Percentiles rank a stretch among this genome's conserved stretches.
Evolutionary conservation across 2,113 vertebrate species (phyloP).

Genomic region (Ranitomeya variabilis): DNA sequence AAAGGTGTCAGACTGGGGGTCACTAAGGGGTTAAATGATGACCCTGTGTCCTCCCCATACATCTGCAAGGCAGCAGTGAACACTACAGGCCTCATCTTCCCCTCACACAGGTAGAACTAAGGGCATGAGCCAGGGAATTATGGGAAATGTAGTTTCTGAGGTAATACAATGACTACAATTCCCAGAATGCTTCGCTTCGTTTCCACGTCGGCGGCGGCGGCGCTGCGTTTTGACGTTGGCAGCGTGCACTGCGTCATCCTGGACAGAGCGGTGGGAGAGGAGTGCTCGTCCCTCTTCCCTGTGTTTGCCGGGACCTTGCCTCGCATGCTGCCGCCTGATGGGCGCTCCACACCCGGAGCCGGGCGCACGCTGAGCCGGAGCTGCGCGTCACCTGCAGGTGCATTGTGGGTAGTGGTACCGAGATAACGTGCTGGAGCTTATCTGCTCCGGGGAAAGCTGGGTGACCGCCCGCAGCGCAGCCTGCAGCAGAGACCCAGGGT

Average conservation of each 20-base stretch:
- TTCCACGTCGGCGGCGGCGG: not conserved
- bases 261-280: not conserved
- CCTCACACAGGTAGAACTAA: no score
- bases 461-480: not conserved
- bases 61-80: no score
- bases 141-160: not conserved
- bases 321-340: conserved; percentile 19
- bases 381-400: not conserved
- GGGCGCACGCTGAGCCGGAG: conserved; percentile 13
- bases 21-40: no score
- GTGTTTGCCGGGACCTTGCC: not conserved
- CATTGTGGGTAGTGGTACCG: not conserved
- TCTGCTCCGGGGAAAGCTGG: not conserved
- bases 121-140: not conserved
- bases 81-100: no score
- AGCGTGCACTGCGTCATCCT: not conserved
- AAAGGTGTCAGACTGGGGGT: no score
- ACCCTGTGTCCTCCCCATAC: no score
- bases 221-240: not conserved
- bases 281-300: not conserved
- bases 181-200: not conserved
- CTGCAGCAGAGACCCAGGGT: no score
- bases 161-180: no score
- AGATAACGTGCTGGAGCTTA: not conserved
- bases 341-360: not conserved